Conservation (phyloP, 2,797 vertebrate species). For the Artibeus jamaicensis region DNA sequence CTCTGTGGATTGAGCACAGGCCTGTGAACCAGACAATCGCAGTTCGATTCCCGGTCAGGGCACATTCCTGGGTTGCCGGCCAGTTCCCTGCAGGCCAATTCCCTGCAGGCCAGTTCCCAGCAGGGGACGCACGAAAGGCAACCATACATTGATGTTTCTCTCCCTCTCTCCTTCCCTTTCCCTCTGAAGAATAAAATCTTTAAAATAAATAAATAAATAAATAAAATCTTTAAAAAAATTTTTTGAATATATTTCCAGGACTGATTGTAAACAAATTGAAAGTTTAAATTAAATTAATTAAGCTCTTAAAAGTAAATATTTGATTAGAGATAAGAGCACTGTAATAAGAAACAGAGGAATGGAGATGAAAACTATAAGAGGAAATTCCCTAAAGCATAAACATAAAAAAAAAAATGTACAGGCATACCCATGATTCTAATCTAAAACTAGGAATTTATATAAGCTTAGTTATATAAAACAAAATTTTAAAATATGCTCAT, state of each 20-base stretch:
- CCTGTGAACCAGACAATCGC: too few species aligned
- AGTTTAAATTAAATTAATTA: neutral
- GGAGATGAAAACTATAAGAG: neutral
- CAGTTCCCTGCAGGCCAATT: too few species aligned
- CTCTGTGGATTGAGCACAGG: too few species aligned
- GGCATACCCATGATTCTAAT: neutral
- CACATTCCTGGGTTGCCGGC: too few species aligned
- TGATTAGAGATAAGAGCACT: neutral
- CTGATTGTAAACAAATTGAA: neutral
- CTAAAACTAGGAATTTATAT: neutral
- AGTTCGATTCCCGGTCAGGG: too few species aligned
- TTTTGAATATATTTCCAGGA: neutral
- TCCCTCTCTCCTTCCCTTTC: too few species aligned
- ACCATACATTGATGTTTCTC: too few species aligned
- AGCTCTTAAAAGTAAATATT: neutral
- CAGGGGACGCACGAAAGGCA: too few species aligned
- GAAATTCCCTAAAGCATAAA: neutral
- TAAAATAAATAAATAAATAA: too few species aligned
- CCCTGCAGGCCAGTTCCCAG: too few species aligned
- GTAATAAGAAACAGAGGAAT: neutral
- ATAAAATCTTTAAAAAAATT: too few species aligned
- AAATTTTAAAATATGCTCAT: neutral
- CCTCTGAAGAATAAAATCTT: too few species aligned
- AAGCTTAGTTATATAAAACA: neutral
- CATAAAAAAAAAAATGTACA: neutral